Evolutionary conservation across 2,113 vertebrate species (phyloP).

Genomic region (Peucedramus taeniatus): DNA sequence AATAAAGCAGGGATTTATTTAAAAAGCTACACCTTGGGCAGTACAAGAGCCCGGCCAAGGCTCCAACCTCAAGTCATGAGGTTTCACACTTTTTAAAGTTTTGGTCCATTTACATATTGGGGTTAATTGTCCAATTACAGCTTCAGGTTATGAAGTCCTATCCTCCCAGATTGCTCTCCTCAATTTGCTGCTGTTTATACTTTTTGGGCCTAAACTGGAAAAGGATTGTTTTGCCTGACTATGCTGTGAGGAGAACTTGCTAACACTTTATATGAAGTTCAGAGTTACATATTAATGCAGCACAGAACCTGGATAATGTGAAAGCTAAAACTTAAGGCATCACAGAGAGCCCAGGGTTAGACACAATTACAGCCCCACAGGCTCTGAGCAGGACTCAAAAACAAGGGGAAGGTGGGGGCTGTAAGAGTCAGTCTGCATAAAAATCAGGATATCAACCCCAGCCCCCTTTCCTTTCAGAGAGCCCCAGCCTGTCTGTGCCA

Average conservation of each 20-base stretch:
- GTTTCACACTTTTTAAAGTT: neutral
- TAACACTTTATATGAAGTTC: neutral
- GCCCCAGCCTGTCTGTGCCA: neutral
- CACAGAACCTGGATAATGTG: too few species aligned
- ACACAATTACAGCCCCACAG: neutral
- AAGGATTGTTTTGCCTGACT: neutral
- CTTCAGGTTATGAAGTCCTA: neutral
- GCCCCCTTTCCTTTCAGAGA: neutral
- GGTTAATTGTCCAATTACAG: neutral
- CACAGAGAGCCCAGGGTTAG: neutral
- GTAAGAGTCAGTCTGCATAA: neutral
- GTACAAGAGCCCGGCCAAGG: neutral
- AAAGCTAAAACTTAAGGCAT: neutral
- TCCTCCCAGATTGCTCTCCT: neutral
- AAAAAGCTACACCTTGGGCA: neutral
- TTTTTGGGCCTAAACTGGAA: neutral
- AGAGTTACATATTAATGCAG: neutral
- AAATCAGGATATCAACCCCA: neutral
- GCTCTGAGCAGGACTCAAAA: neutral
- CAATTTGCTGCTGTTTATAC: neutral
- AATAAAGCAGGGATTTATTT: neutral
- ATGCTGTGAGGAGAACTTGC: neutral
- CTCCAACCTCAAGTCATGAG: fast-evolving
- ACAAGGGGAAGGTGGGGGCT: fast-evolving
- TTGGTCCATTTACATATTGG: neutral